A percentile compares a stretch with the other conserved stretches of the same genome.
Conservation (phyloP, 2,797 vertebrate species). For the Sylvia borin region DNA sequence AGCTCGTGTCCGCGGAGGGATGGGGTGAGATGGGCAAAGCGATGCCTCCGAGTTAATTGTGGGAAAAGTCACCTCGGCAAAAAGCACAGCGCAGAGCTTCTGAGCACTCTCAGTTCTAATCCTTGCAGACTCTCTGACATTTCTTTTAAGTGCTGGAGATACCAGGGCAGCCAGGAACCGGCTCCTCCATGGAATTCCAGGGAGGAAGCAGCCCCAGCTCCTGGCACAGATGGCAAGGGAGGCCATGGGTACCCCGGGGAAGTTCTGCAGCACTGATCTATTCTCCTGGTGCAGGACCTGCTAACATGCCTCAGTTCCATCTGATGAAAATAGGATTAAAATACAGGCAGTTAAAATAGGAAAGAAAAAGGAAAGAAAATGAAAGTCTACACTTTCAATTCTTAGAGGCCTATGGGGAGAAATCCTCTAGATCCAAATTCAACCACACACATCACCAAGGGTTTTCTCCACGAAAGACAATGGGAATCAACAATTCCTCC, state of each 20-base stretch:
- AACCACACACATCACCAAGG: accelerated
- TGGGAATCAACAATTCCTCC: not conserved
- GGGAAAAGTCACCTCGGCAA: slow-evolving; percentile 21
- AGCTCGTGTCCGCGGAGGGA: not conserved
- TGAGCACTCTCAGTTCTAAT: not conserved
- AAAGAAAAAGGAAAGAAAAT: not conserved
- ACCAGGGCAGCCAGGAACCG: accelerated
- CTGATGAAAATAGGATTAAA: not conserved
- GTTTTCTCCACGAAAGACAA: not conserved
- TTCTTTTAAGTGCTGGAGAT: not conserved
- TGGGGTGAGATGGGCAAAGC: not conserved
- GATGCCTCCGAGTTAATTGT: not conserved
- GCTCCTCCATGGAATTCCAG: not conserved
- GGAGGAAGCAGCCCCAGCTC: not conserved
- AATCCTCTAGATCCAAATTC: not conserved
- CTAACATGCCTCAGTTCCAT: not conserved
- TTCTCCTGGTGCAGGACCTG: not conserved
- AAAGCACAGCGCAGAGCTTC: not conserved
- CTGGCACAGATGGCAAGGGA: slow-evolving; percentile 17
- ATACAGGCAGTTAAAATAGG: not conserved
- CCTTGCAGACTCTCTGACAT: slow-evolving; percentile 9
- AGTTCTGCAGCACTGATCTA: not conserved
- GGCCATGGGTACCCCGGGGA: not conserved
- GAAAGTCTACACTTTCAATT: not conserved
- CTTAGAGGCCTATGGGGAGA: not conserved